Evolutionary conservation across 1,140 invertebrate genomes (phyloP).

Genomic region (Rhopalosiphum maidis): DNA sequence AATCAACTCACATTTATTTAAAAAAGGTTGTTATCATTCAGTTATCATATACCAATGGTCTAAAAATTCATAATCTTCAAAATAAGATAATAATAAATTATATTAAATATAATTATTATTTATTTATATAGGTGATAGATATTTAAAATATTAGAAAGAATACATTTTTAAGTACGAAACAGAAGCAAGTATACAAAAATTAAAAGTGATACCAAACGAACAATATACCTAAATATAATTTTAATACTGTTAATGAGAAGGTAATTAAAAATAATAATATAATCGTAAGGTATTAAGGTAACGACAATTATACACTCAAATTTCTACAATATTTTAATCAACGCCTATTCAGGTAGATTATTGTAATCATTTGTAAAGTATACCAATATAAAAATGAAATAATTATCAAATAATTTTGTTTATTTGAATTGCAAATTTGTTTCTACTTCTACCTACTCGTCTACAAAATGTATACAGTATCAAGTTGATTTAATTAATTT

Average conservation of each 20-base stretch:
- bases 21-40: neutral
- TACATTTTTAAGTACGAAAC: neutral
- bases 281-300: neutral
- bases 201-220: neutral
- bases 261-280: neutral
- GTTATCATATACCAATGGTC: neutral
- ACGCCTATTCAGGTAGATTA: neutral
- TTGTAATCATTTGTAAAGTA: neutral
- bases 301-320: neutral
- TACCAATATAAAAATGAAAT: neutral
- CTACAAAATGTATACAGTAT: neutral
- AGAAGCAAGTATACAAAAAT: neutral
- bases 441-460: neutral
- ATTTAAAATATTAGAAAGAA: neutral
- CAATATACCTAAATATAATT: neutral
- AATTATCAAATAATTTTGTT: neutral
- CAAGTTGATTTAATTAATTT: neutral
- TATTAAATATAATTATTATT: neutral
- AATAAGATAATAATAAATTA: conserved; percentile 21
- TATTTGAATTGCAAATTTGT: neutral
- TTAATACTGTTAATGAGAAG: neutral
- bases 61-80: conserved; percentile 1
- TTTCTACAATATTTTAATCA: neutral
- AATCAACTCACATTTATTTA: conserved; percentile 13
- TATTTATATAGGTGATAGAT: neutral